A percentile compares a stretch with the other conserved stretches of the same genome.
These are phyloP conservation scores for Eulemur coronatus DNA, from an alignment of 2,797 vertebrate genomes.

Conservation along the genomic window DNA sequence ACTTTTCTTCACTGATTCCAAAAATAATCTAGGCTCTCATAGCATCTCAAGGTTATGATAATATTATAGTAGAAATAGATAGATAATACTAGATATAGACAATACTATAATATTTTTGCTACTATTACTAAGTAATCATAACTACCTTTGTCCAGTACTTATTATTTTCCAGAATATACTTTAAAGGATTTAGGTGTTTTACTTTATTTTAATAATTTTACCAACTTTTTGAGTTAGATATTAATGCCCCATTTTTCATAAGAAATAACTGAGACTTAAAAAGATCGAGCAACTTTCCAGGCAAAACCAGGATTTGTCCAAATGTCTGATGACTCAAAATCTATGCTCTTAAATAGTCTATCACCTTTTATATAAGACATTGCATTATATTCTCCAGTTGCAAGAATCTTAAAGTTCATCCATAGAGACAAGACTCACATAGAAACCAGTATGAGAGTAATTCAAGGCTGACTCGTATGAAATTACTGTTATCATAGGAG, in stretches of 20 bases:
- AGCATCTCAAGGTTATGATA: background rate
- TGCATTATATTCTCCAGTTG: background rate
- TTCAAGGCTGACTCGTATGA: background rate
- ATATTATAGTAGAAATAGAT: too few species aligned
- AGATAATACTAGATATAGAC: background rate
- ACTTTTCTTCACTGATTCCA: background rate
- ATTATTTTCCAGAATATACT: background rate
- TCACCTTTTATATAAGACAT: background rate
- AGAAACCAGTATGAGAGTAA: background rate
- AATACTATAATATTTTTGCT: background rate
- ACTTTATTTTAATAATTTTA: conserved; percentile 10
- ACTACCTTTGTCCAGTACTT: background rate
- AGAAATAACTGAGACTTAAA: background rate
- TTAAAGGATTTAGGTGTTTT: background rate
- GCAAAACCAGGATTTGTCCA: background rate
- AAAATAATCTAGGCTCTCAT: background rate
- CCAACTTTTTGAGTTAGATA: background rate
- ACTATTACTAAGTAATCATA: background rate
- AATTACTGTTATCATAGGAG: background rate
- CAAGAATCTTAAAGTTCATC: background rate
- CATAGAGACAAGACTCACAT: background rate
- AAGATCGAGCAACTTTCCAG: background rate
- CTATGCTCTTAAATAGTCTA: background rate
- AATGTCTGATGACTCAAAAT: background rate
- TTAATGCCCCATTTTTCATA: background rate